phyloP scores from a whole-genome alignment of 2,113 vertebrate species.

The Oenanthe melanoleuca region DNA sequence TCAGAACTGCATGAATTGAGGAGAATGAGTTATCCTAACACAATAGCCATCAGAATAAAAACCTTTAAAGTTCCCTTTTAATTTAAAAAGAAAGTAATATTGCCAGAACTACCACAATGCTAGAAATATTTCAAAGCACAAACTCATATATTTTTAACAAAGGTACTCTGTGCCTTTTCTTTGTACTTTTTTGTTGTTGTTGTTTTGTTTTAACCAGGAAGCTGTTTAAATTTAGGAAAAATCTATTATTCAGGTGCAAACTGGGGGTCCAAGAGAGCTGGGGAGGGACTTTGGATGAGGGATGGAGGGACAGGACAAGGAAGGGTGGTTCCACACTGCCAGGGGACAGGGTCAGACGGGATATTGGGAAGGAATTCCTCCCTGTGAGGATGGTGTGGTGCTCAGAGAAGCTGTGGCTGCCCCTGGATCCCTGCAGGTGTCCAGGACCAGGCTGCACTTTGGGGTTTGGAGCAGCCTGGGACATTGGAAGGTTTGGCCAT shows the following conservation, averaged over 20 bases:
- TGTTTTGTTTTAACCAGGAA: background rate
- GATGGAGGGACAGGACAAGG: background rate
- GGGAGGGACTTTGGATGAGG: background rate
- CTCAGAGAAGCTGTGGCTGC: background rate
- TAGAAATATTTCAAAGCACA: background rate
- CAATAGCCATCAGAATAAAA: background rate
- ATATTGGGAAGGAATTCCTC: background rate
- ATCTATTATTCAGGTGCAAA: background rate
- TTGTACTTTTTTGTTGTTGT: too few species aligned
- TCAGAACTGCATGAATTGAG: background rate
- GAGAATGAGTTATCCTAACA: background rate
- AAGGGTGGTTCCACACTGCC: background rate
- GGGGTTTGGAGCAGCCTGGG: background rate
- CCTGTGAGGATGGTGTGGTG: background rate
- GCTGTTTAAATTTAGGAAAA: background rate
- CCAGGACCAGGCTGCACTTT: background rate
- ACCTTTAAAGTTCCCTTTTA: background rate
- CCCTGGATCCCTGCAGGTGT: background rate
- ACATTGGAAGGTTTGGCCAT: accelerated
- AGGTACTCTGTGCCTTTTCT: background rate
- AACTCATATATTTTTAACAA: background rate
- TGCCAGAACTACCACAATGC: background rate
- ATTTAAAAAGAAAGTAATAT: background rate
- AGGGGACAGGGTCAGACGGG: accelerated
- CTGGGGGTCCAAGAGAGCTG: background rate